Base-by-base conservation (phyloP, 2,797 vertebrate genomes). In the Poliocrania exsul region DNA sequence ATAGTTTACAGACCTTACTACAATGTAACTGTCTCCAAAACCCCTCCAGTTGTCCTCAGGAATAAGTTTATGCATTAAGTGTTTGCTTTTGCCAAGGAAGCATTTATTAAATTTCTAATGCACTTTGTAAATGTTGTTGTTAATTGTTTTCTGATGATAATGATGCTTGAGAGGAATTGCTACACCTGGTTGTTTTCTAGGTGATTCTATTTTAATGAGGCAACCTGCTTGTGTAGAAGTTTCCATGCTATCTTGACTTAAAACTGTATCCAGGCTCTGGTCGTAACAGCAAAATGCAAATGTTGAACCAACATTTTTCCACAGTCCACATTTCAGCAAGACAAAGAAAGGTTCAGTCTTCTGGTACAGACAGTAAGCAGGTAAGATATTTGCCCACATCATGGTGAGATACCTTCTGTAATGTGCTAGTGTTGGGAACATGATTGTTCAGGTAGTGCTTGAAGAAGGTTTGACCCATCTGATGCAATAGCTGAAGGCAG, bases 321-420 rank as follows among this genome's bases (percentile, higher is more conserved):
- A 38, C 0, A 0, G 15, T 80, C n/a, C 10, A 2, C 5, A 2
- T 25, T 50, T 74, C 57, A 73, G 16, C n/a, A 56, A 77, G 57
- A n/a, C 28, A 56, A 77, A 77, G 28, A 50, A 53, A 57, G 40
- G 21, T 53, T 79, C 20, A 29, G 15, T 62, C 13, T 62, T 38
- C 16, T 73, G 40, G 15, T 61, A 33, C 49, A 70, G 74, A 20
- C 5, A n/a, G 6, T 50, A 7, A 42, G 16, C n/a, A 54, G 60
- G 23, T 85, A 70, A 81, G 49, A 12, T 50, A 40, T 13, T 64
- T 38, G 21, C 19, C 33, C 40, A 67, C 53, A 35, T 62, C 28
- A 17, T 3, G 4, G 31, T 35, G 58, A 54, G n/a, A 16, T 57
- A 19, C 0, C 0, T 71, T 67, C 38, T 38, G 18, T 54, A 54